These are phyloP conservation scores for Lathronympha strigana DNA, from an alignment of 2,888 invertebrate genomes.

Conservation along the genomic window DNA sequence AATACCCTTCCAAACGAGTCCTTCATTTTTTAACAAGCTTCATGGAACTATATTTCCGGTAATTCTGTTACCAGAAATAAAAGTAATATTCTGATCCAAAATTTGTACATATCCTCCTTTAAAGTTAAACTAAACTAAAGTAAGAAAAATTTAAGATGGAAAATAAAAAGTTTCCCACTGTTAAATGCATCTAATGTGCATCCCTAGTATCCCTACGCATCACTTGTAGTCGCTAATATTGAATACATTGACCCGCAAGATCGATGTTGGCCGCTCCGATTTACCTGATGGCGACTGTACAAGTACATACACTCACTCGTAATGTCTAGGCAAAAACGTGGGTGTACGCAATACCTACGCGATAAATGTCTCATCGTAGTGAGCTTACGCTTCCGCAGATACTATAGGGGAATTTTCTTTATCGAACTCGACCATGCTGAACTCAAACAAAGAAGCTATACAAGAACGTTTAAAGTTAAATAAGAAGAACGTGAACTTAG, in stretches of 20 bases:
- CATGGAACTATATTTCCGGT: no score
- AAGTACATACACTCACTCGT: no score
- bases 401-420: background rate
- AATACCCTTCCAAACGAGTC: no score
- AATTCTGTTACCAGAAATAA: no score
- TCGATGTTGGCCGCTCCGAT: constrained; percentile 24
- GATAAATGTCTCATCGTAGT: background rate
- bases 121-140: no score
- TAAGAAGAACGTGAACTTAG: background rate
- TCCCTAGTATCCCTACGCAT: background rate
- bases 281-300: constrained; percentile 17
- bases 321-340: background rate
- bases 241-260: constrained; percentile 37
- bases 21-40: no score
- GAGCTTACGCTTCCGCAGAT: background rate
- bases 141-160: no score
- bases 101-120: no score
- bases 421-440: background rate
- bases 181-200: background rate
- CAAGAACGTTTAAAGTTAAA: background rate
- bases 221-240: constrained; percentile 15
- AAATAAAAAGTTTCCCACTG: background rate
- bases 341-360: no score
- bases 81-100: no score
- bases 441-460: constrained; percentile 5